Evolutionary conservation across 2,888 invertebrate genomes (phyloP).

Genomic region (Rambutsinella grinnellia): DNA sequence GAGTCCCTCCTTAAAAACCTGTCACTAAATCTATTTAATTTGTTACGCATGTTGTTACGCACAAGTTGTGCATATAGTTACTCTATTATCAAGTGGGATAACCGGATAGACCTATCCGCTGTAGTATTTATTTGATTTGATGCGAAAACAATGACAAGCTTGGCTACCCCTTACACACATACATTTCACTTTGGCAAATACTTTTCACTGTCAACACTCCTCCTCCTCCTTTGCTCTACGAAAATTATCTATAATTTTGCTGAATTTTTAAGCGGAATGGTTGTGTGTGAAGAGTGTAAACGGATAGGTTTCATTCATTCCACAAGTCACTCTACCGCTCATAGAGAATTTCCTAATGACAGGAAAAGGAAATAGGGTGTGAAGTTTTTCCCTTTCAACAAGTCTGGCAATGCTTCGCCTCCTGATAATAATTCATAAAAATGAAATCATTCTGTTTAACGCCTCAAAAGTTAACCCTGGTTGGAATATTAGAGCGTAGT

Average conservation of each 20-base stretch:
- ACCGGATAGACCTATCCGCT: too few relatives aligned
- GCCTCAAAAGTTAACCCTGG: background rate
- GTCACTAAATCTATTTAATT: too few relatives aligned
- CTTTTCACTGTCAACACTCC: slow-evolving; percentile 40
- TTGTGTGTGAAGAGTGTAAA: too few relatives aligned
- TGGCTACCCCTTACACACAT: background rate
- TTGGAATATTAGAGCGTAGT: too few relatives aligned
- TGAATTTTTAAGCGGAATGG: too few relatives aligned
- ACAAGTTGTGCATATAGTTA: too few relatives aligned
- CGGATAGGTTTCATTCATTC: background rate
- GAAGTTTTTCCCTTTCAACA: slow-evolving; percentile 53
- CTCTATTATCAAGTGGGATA: too few relatives aligned
- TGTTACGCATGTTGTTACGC: background rate
- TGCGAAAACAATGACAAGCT: background rate
- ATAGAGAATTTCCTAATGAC: slow-evolving; percentile 38
- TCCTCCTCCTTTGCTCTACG: too few relatives aligned
- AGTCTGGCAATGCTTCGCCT: background rate
- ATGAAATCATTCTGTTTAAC: slow-evolving; percentile 35
- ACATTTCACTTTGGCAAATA: slow-evolving; percentile 34
- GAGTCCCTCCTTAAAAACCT: too few relatives aligned
- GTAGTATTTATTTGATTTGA: background rate
- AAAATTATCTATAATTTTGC: background rate
- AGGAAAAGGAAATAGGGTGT: slow-evolving; percentile 61
- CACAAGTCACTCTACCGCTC: background rate
- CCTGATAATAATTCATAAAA: slow-evolving; percentile 11